Evolutionary conservation across 2,113 vertebrate species (phyloP).

Genomic region (Gallinago undulata): DNA sequence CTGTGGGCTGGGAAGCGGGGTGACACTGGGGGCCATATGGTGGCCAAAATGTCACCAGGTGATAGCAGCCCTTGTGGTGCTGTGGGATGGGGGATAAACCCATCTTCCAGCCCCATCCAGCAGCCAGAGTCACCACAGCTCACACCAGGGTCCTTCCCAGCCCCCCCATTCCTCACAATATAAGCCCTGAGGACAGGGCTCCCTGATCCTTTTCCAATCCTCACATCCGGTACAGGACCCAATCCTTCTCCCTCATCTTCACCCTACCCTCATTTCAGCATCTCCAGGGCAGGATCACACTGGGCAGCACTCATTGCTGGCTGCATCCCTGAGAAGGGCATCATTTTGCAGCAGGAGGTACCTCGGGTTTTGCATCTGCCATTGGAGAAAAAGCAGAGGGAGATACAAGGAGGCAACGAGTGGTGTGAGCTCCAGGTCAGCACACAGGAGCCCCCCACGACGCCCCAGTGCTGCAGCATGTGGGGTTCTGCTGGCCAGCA

Average conservation of each 20-base stretch:
- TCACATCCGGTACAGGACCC: background rate
- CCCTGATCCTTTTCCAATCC: background rate
- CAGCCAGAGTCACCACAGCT: background rate
- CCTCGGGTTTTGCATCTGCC: accelerated
- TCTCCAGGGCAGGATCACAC: background rate
- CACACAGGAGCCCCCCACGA: accelerated
- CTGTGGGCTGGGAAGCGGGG: background rate
- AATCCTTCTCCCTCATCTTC: background rate
- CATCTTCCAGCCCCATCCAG: background rate
- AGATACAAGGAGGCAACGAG: background rate
- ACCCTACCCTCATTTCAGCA: background rate
- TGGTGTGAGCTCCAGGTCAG: background rate
- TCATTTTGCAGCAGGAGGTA: background rate
- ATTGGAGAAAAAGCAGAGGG: background rate
- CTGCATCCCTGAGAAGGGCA: background rate
- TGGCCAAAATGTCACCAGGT: background rate
- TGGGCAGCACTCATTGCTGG: background rate
- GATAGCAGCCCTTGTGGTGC: background rate
- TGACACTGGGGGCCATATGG: background rate
- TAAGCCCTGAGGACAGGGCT: accelerated
- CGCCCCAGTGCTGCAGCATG: accelerated
- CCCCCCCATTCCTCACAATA: accelerated
- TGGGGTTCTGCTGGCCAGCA: background rate
- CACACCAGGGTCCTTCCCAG: background rate
- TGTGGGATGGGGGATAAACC: accelerated